Conservation (phyloP, 2,113 vertebrate species). For the Empidonax traillii region DNA sequence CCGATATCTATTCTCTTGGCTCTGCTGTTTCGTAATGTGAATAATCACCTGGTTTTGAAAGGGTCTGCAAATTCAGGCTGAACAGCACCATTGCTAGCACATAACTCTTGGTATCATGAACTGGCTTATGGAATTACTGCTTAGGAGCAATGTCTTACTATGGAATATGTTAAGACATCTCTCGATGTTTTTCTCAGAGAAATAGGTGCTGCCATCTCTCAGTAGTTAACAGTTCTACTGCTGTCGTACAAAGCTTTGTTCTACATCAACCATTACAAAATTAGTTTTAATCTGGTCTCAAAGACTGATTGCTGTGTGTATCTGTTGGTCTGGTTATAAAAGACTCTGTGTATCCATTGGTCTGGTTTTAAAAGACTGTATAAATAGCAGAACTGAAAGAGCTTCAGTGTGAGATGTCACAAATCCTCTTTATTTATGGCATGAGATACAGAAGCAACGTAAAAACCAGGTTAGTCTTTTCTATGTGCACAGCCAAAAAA, state of each 20-base stretch:
- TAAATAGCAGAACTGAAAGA: neutral
- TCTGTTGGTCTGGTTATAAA: neutral
- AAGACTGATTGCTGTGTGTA: neutral
- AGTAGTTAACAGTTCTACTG: neutral
- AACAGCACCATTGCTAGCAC: neutral
- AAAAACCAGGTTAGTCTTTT: slow-evolving; percentile 24
- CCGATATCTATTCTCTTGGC: neutral
- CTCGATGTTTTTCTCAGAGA: neutral
- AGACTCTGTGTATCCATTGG: neutral
- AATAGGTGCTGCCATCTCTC: neutral
- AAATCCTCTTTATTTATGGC: neutral
- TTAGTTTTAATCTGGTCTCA: neutral
- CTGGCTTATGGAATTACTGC: neutral
- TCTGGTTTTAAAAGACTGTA: neutral
- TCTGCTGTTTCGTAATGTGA: neutral
- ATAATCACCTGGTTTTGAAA: neutral
- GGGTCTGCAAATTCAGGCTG: neutral
- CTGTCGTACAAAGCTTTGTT: neutral
- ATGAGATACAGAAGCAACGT: neutral
- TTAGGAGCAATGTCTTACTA: neutral
- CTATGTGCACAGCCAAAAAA: neutral
- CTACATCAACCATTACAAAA: neutral
- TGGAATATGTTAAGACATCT: neutral
- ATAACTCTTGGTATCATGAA: neutral
- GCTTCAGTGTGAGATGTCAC: neutral